Percentiles rank a stretch among this genome's conserved stretches.
These are phyloP conservation scores for Probaryconus sp. DNA, from an alignment of 1,140 invertebrate species.

Conservation along the genomic window DNA sequence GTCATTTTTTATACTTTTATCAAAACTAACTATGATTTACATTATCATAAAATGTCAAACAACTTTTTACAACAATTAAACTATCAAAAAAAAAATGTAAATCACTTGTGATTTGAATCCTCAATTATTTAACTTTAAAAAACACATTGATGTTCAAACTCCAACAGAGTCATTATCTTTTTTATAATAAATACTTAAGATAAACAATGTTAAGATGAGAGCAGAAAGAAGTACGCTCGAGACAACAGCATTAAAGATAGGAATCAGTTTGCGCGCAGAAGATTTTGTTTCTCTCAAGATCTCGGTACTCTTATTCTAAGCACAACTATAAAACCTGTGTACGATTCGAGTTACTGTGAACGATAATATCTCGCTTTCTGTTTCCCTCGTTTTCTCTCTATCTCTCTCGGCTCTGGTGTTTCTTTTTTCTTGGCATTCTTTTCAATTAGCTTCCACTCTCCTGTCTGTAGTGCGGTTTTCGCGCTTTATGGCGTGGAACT, in stretches of 20 bases:
- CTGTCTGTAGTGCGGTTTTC: constrained; percentile 40
- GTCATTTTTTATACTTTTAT: too few species aligned
- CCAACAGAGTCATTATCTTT: too few species aligned
- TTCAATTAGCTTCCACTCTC: constrained; percentile 58
- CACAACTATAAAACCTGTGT: constrained; percentile 2
- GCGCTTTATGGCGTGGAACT: constrained; percentile 47
- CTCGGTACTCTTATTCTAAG: constrained; percentile 9
- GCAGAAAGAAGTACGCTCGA: constrained; percentile 15
- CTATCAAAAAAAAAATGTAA: too few species aligned
- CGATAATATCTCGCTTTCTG: neutral
- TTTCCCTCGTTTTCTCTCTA: constrained; percentile 1
- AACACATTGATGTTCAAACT: too few species aligned
- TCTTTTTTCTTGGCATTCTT: constrained; percentile 43
- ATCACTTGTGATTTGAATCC: neutral
- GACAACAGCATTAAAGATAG: constrained; percentile 27
- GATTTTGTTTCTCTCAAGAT: too few species aligned
- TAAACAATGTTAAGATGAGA: too few species aligned
- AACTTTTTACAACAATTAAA: neutral
- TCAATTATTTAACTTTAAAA: too few species aligned
- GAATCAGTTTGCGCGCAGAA: constrained; percentile 44
- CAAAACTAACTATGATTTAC: too few species aligned
- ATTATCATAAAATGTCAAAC: neutral
- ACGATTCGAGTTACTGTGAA: too few species aligned
- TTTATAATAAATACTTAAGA: too few species aligned
- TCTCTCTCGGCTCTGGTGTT: constrained; percentile 3